A percentile compares a stretch with the other conserved stretches of the same genome.
Evolutionary conservation across 1,140 invertebrate genomes (phyloP).

Genomic region (Drosophila ogumai): DNA sequence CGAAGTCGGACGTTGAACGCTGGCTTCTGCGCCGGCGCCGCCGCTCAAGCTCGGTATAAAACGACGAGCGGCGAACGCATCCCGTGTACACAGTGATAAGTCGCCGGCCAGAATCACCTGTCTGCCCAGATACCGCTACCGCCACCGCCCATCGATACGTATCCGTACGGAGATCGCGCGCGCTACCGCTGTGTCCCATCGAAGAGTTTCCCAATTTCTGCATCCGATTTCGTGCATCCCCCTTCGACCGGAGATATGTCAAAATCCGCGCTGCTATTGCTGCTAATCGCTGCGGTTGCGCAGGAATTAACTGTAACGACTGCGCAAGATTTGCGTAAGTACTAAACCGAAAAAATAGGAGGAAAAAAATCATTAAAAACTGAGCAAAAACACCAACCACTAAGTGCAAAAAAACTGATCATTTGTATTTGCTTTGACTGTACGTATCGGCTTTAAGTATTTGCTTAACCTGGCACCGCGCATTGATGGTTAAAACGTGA

Average conservation of each 20-base stretch:
- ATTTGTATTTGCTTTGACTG: conserved; percentile 49
- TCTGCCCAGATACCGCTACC: conserved; percentile 2
- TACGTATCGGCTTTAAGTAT: conserved; percentile 22
- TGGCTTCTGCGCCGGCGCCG: conserved; percentile 49
- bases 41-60: conserved; percentile 71
- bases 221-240: conserved; percentile 34
- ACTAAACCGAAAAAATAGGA: conserved; percentile 24
- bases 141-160: conserved; percentile 12
- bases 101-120: conserved; percentile 57
- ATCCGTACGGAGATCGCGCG: conserved; percentile 3
- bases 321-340: conserved; percentile 84
- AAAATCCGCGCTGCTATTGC: conserved; percentile 51
- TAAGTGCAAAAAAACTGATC: conserved; percentile 34
- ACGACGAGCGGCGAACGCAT: conserved; percentile 61
- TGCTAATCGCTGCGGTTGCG: conserved; percentile 72
- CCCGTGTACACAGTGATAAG: conserved; percentile 74
- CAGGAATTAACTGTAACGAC: conserved; percentile 61
- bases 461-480: conserved; percentile 26
- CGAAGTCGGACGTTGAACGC: conserved; percentile 15
- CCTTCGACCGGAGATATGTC: conserved; percentile 45
- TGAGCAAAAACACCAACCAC: conserved; percentile 34
- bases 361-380: conserved; percentile 2
- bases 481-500: conserved; percentile 76
- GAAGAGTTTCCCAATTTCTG: conserved; percentile 27
- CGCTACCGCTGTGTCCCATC: conserved; percentile 15